Evolutionary conservation across 1,140 invertebrate genomes (phyloP), one percentile per base, ranked within the genome.

Genomic region (Chymomyza costata): DNA sequence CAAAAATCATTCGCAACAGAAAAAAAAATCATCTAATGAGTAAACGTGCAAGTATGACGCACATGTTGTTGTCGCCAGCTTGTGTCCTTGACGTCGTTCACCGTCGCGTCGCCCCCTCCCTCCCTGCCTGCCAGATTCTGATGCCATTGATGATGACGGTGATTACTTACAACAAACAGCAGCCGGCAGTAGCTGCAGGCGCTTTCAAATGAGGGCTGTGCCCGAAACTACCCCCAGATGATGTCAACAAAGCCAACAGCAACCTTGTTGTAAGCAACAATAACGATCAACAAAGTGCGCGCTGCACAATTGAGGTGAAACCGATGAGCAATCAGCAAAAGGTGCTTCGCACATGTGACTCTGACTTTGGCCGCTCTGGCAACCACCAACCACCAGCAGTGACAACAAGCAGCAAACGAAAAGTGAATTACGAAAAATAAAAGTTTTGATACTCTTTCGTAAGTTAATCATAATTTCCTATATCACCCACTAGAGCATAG

Each of bases 121-220:
- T 11, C 15, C 6, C 5, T 13, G 19, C 13, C 21, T 28, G 21
- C n/a, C 32, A 53, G 52, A 43, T 46, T 55, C 25, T 81, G 69
- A 50, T 71, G 55, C n/a, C n/a, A n/a, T 48, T 70, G 69, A 55
- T 82, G 76, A 82, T 82, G 76, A 82, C 53, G 76, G 69, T 74
- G 76, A 82, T 82, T 82, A 82, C 70, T 82, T 59, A 76, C 76
- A 70, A 74, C 76, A 76, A 76, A 82, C 65, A 66, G 59, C 70
- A 64, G 59, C 63, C 58, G 63, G 18, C 54, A 39, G 35, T 66
- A 44, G 68, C 68, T 66, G 62, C 65, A 62, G 70, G 70, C 70
- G 49, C 52, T 68, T 52, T 45, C 58, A 67, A 78, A 76, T 76
- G 71, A 76, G 71, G 70, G 70, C 70, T 76, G 71, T 64, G 50